Percentiles rank a stretch among this genome's conserved stretches.
These are phyloP conservation scores for Cygnus atratus DNA, from an alignment of 2,113 vertebrate genomes.

Conservation along the genomic window DNA sequence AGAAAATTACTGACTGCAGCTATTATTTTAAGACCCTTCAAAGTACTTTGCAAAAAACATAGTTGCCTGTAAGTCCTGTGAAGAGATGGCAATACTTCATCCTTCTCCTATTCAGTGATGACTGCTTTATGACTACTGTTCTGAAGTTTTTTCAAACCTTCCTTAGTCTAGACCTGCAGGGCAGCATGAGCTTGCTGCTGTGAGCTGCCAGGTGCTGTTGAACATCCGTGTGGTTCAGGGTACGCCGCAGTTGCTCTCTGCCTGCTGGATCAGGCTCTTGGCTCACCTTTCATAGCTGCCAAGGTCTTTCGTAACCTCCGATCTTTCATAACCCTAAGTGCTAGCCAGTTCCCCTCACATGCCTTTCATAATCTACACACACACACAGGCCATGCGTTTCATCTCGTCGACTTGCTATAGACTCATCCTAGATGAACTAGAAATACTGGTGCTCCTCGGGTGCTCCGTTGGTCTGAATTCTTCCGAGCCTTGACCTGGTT, in stretches of 20 bases:
- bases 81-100: not conserved
- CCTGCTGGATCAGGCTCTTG: not conserved
- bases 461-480: not conserved
- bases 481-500: not conserved
- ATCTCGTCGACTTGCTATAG: not conserved
- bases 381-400: not conserved
- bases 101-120: not conserved
- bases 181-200: not conserved
- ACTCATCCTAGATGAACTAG: slow-evolving; percentile 10
- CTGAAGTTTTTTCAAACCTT: not conserved
- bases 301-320: slow-evolving; percentile 57
- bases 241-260: not conserved
- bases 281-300: slow-evolving; percentile 30
- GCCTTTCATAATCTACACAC: slow-evolving; percentile 18
- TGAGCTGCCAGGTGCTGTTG: not conserved
- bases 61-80: not conserved
- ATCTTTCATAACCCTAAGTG: slow-evolving; percentile 33
- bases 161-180: not conserved
- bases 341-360: not conserved
- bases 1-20: not conserved
- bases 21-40: not conserved
- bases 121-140: not conserved
- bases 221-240: not conserved
- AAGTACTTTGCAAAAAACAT: not conserved
- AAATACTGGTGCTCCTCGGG: slow-evolving; percentile 28